These are phyloP conservation scores for Agonopterix subpropinquella DNA, from an alignment of 2,888 invertebrate genomes.

Conservation along the genomic window DNA sequence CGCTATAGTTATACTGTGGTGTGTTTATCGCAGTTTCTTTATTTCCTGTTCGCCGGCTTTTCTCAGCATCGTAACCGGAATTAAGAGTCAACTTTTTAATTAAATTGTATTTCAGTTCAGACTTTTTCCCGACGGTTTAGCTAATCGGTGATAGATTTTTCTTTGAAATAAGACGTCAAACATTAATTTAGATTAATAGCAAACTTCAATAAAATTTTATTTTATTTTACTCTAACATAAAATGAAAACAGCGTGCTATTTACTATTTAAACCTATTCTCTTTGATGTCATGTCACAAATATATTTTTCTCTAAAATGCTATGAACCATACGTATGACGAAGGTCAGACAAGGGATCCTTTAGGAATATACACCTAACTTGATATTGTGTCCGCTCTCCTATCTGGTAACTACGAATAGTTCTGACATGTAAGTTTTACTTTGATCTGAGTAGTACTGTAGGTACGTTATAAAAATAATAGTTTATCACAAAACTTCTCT, in stretches of 20 bases:
- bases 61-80: conserved; percentile 18
- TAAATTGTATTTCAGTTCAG: conserved; percentile 32
- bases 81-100: conserved; percentile 36
- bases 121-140: conserved; percentile 22
- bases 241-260: neutral
- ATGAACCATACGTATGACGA: conserved; percentile 7
- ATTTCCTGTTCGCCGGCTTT: conserved; percentile 22
- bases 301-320: no score
- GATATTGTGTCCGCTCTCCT: conserved; percentile 8
- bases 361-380: conserved; percentile 9
- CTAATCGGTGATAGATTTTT: conserved; percentile 23
- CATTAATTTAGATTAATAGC: no score
- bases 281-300: no score
- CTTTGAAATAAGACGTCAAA: no score
- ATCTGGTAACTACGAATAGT: conserved; percentile 6
- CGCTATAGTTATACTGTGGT: neutral
- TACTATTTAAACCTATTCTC: neutral
- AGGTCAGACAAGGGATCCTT: conserved; percentile 15
- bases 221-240: no score
- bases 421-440: neutral
- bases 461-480: no score
- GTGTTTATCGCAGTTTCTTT: conserved; percentile 10
- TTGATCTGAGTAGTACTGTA: no score
- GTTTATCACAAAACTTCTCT: no score
- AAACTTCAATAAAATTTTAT: no score